Conservation (phyloP, 2,797 vertebrate genomes). For the Halcyon leucocephala region DNA sequence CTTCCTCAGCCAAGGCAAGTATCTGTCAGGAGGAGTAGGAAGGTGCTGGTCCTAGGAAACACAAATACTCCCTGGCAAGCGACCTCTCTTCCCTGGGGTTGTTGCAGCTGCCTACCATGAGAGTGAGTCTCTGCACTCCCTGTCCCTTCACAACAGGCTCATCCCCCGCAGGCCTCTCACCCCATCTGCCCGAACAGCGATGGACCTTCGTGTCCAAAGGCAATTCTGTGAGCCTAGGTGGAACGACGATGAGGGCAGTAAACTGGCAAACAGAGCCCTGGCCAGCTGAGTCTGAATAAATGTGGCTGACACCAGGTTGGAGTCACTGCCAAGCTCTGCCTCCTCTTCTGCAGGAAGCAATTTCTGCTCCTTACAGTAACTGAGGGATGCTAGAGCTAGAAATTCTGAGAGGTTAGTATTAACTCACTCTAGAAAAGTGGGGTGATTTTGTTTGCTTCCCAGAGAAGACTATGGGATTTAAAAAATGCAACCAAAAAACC, state of each 20-base stretch:
- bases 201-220: not conserved
- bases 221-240: not conserved
- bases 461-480: not conserved
- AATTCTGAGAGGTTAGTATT: not conserved
- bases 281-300: not conserved
- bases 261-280: not conserved
- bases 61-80: not conserved
- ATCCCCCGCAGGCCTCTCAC: not conserved
- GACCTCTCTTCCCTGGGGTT: not conserved
- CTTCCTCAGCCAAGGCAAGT: not conserved
- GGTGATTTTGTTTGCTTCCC: not conserved
- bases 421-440: not conserved
- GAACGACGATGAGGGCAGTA: not conserved
- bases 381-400: not conserved
- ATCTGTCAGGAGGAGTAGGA: not conserved
- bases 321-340: not conserved
- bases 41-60: not conserved
- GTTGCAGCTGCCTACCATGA: not conserved
- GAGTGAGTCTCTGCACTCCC: not conserved
- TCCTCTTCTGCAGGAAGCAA: not conserved
- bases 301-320: fast-evolving
- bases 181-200: not conserved
- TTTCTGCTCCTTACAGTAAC: not conserved
- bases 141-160: not conserved
- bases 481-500: not conserved